Evolutionary conservation across 1,140 invertebrate genomes (phyloP), one percentile per base, ranked within the genome.

Genomic region (Drosophila asahinai): DNA sequence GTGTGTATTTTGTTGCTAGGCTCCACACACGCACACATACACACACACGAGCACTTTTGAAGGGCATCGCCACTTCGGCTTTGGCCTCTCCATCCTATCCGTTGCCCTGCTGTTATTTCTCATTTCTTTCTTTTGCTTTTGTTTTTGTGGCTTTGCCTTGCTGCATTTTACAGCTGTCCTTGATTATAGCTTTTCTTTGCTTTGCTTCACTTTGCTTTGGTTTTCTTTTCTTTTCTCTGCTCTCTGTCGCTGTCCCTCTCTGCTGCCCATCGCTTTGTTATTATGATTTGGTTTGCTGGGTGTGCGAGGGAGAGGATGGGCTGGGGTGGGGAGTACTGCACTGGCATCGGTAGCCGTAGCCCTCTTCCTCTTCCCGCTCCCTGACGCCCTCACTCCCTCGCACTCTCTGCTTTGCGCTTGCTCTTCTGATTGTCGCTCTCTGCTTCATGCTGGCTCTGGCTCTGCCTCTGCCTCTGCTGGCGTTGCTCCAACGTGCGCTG

Each of bases 161-260:
- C 63, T 66, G 63, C 63, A 66, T 66, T 66, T 65, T 45, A 66
- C 63, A 66, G 63, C 63, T 66, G 63, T 66, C 66, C 81, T 87
- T 87, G 86, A 89, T 86, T 90, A 89, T 83, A 89, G 80, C 77
- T 83, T 86, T 86, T 83, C 80, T 80, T 75, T 80, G 71, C 63
- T 80, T 67, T 86, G 65, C 62, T 64, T 67, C 86, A 55, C 61
- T 59, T 65, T 65, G 61, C 75, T 80, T 47, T 80, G 66, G 47
- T 67, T 58, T 58, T 80, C 38, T 47, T 58, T 58, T 80, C 38
- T 47, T 68, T 43, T 14, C 36, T 58, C 12, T 75, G 47, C 30
- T 40, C 67, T 61, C 57, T 72, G 30, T 62, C 65, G 51, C 55
- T 67, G 36, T 67, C 67, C 78, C 52, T 66, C 63, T 68, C 52